Percentiles rank a stretch among this genome's conserved stretches.
These are phyloP conservation scores for Tenodera sinensis DNA, from an alignment of 2,888 invertebrate genomes.

Conservation along the genomic window DNA sequence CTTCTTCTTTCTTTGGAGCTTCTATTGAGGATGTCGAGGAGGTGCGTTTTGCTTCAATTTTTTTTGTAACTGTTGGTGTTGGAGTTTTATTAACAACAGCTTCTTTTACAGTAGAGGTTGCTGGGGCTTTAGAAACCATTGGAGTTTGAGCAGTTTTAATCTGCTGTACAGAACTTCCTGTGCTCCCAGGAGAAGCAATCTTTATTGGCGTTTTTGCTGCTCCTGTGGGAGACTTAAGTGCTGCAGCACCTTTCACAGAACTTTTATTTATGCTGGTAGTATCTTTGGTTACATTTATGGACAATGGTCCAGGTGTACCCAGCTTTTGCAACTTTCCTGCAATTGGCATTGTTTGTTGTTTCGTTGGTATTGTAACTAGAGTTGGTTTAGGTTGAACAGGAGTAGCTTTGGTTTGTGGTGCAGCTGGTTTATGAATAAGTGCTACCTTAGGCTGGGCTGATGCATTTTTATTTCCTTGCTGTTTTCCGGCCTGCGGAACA, in stretches of 20 bases:
- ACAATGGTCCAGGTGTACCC: not conserved
- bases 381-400: not conserved
- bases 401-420: not conserved
- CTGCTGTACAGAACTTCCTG: not conserved
- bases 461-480: not conserved
- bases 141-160: not conserved
- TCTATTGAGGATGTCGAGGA: constrained; percentile 30
- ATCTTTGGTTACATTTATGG: not conserved
- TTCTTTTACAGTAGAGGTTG: constrained; percentile 29
- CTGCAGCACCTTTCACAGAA: not conserved
- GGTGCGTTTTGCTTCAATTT: constrained; percentile 33
- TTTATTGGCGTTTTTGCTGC: not conserved
- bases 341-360: not conserved
- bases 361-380: not conserved
- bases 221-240: not conserved
- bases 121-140: constrained; percentile 24
- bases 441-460: not conserved
- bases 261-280: not conserved
- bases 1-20: constrained; percentile 31
- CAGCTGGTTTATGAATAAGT: not conserved
- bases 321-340: not conserved
- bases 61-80: constrained; percentile 35
- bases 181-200: not conserved
- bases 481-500: not conserved
- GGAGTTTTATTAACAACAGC: constrained; percentile 24